phyloP scores from a whole-genome alignment of 2,888 invertebrate genomes.

The Odontomyia ornata region DNA sequence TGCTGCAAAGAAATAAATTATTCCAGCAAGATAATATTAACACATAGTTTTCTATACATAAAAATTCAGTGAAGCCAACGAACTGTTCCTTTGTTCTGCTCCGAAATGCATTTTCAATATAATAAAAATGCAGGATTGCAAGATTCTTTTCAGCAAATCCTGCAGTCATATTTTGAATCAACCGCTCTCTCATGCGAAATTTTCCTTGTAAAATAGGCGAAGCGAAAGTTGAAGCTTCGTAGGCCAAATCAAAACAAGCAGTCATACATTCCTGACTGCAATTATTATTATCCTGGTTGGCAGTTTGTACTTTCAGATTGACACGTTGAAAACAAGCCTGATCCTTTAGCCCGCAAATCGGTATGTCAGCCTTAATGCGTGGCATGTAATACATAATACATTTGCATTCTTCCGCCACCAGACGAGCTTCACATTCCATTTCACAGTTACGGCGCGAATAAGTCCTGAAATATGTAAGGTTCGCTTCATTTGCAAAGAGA shows the following conservation, averaged over 20 bases:
- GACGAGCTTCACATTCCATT: constrained; percentile 80
- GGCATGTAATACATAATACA: constrained; percentile 61
- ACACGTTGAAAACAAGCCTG: constrained; percentile 66
- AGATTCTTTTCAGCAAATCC: constrained; percentile 67
- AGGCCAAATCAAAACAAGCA: constrained; percentile 79
- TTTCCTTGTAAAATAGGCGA: constrained; percentile 56
- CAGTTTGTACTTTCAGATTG: constrained; percentile 58
- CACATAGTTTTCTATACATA: constrained; percentile 72
- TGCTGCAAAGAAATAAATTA: constrained; percentile 60
- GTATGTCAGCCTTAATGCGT: constrained; percentile 72
- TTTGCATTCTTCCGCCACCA: constrained; percentile 65
- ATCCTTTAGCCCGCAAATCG: constrained; percentile 76
- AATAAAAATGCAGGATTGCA: constrained; percentile 78
- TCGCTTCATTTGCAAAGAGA: constrained; percentile 75
- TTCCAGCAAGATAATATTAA: neutral
- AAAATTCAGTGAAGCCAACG: constrained; percentile 81
- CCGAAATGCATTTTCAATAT: constrained; percentile 74
- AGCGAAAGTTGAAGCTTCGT: constrained; percentile 55
- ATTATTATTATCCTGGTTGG: constrained; percentile 48
- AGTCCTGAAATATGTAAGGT: constrained; percentile 72
- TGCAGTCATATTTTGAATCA: constrained; percentile 52
- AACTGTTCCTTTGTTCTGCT: constrained; percentile 79
- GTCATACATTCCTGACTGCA: constrained; percentile 70
- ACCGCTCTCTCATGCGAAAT: constrained; percentile 49
- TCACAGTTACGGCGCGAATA: constrained; percentile 82